Percentiles rank a stretch among this genome's conserved stretches.
phyloP scores from a whole-genome alignment of 2,797 vertebrate species.

The Macropus fuliginosus region DNA sequence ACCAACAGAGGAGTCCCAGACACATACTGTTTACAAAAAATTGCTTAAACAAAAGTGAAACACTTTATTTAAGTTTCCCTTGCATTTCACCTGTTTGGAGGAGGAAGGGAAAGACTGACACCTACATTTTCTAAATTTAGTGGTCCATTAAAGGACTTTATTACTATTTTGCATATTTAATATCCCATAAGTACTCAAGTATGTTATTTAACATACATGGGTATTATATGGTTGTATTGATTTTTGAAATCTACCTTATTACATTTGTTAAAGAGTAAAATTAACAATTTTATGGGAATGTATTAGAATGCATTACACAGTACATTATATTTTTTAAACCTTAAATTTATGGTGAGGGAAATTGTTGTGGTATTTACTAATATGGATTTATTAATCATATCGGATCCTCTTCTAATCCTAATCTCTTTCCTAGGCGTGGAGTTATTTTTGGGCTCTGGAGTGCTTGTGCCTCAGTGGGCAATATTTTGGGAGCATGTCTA shows the following conservation, averaged over 20 bases:
- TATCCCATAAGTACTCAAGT: background rate
- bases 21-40: background rate
- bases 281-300: background rate
- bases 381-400: background rate
- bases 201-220: background rate
- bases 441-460: conserved; percentile 98
- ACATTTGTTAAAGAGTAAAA: background rate
- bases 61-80: background rate
- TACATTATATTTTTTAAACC: background rate
- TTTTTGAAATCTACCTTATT: background rate
- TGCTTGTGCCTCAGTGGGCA: conserved; percentile 97
- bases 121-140: background rate
- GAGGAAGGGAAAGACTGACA: background rate
- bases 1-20: background rate
- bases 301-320: background rate
- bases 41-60: background rate
- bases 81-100: background rate
- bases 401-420: background rate
- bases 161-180: background rate
- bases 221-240: background rate
- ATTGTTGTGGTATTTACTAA: background rate
- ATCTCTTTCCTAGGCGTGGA: conserved; percentile 86
- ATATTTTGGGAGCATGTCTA: conserved; percentile 96
- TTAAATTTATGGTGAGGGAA: background rate
- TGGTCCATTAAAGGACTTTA: background rate